Conservation (phyloP, 2,113 vertebrate species). For the Epinephelus moara region DNA sequence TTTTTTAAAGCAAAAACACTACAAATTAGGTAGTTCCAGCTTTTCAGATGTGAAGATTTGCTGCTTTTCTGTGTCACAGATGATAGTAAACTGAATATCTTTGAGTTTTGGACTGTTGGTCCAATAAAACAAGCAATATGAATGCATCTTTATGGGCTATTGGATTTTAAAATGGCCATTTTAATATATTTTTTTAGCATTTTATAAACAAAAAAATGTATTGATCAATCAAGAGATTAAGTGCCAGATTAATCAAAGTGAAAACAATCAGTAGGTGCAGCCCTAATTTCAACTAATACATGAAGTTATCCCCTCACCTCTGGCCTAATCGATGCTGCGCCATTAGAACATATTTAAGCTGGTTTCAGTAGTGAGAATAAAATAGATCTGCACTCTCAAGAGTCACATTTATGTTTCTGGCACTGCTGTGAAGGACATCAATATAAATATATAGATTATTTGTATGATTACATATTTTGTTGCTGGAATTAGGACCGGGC, state of each 20-base stretch:
- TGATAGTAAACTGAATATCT: background rate
- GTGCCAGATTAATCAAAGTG: background rate
- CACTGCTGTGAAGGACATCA: background rate
- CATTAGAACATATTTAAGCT: background rate
- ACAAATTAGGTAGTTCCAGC: background rate
- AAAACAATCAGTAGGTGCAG: background rate
- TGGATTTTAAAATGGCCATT: background rate
- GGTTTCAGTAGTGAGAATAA: background rate
- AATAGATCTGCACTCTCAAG: background rate
- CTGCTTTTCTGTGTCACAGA: background rate
- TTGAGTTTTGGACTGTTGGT: background rate
- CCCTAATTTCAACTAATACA: background rate
- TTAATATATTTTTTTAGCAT: background rate
- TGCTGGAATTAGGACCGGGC: background rate
- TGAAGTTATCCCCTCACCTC: background rate
- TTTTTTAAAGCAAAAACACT: background rate
- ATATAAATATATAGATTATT: background rate
- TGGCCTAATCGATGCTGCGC: background rate
- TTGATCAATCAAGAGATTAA: background rate
- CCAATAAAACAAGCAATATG: background rate
- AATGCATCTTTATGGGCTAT: background rate
- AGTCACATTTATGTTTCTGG: conserved; percentile 4
- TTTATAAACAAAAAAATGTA: background rate
- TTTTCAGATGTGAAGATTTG: background rate
- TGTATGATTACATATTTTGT: background rate